A percentile compares a stretch with the other conserved stretches of the same genome.
Evolutionary conservation across 2,113 vertebrate species (phyloP).

Genomic region (Blennius ocellaris): DNA sequence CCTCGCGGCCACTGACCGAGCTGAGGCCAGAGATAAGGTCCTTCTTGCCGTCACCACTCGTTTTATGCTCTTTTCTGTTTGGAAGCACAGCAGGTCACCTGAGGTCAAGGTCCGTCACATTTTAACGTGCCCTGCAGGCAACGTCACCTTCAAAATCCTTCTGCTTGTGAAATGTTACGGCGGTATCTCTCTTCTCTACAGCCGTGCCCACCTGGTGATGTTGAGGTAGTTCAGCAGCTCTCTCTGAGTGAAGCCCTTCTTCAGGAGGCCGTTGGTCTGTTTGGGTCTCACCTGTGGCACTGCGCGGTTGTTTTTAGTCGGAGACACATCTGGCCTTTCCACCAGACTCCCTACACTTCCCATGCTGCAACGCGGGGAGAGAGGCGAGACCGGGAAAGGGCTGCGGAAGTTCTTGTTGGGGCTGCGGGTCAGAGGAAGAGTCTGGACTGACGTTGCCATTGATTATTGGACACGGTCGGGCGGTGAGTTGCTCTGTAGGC

Average conservation of each 20-base stretch:
- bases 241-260: constrained; percentile 91
- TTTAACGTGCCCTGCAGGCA: background rate
- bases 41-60: constrained; percentile 66
- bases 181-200: background rate
- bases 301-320: constrained; percentile 80
- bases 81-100: constrained; percentile 22
- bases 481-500: constrained; percentile 81
- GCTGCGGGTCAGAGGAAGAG: constrained; percentile 88
- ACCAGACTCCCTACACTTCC: constrained; percentile 97
- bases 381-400: constrained; percentile 76
- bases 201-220: constrained; percentile 82
- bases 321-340: constrained; percentile 90
- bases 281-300: constrained; percentile 87
- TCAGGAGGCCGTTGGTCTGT: constrained; percentile 88
- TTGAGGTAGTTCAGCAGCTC: constrained; percentile 96
- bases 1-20: constrained; percentile 78
- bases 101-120: constrained; percentile 11
- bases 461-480: constrained; percentile 82
- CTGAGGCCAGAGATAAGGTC: constrained; percentile 74
- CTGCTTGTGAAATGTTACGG: background rate
- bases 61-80: constrained; percentile 87
- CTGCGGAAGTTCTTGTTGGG: constrained; percentile 81
- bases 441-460: constrained; percentile 94
- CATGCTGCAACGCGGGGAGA: constrained; percentile 86
- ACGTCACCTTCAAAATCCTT: background rate